Evolutionary conservation across 2,888 invertebrate genomes (phyloP), one percentile per base, ranked within the genome.

Genomic region (Clostera curtula): DNA sequence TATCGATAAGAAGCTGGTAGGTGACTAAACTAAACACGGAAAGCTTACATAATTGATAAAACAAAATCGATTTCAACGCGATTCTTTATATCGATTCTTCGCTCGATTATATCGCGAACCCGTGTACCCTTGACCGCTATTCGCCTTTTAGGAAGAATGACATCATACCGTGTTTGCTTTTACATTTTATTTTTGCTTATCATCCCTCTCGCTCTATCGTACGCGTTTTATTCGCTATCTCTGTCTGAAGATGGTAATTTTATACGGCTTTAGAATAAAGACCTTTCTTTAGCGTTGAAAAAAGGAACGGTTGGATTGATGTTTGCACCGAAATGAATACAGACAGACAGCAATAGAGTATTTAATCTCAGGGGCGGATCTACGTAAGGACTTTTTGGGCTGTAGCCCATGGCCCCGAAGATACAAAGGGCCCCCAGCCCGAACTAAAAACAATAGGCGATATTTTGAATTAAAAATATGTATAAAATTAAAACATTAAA

Each of bases 91-190:
- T 27, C 14, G 25, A 24, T 14, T 17, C 14, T 27, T n/a, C n/a
- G 21, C 40, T 41, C 33, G 28, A 24, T 49, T 56, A 49, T 53
- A 51, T 48, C 20, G 14, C 23, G 23, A 23, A 42, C 34, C 44
- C 40, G 56, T 54, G 54, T 63, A 69, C 74, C 70, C 79, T 77
- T 79, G 80, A 79, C 80, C 80, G 72, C 74, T 71, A 79, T 79
- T 53, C 64, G 69, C 45, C 69, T 65, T 50, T 42, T 48, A n/a
- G n/a, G n/a, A 39, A 37, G 43, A 56, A 74, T 80, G 77, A 80
- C 77, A 80, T 80, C 80, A 80, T 61, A 36, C 36, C 49, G 50
- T 50, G 52, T 48, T 55, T 49, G 56, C 49, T 47, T 56, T 65
- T 72, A 65, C 53, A 52, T 69, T 19, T 72, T 73, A 71, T 71